phyloP scores from a whole-genome alignment of 2,888 invertebrate genomes.

The Tetragonisca angustula region DNA sequence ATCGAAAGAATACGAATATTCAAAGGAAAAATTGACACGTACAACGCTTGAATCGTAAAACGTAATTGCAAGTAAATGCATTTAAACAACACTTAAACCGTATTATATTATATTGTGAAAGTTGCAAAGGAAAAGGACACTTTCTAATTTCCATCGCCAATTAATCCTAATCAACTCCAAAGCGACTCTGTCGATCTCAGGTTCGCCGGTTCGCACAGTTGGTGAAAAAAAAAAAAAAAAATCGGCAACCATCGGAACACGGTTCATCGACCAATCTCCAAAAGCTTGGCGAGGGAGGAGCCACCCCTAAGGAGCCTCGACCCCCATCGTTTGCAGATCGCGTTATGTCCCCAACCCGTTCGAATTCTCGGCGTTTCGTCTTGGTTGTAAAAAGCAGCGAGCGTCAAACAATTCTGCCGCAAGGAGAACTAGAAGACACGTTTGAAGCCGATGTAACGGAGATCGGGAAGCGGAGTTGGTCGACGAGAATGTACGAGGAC shows the following conservation, averaged over 20 bases:
- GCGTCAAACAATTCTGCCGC: constrained; percentile 18
- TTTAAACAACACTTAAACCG: no score
- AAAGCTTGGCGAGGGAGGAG: neutral
- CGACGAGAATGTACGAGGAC: neutral
- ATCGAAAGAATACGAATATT: no score
- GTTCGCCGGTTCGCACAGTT: no score
- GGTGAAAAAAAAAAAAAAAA: neutral
- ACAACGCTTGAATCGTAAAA: no score
- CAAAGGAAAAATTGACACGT: no score
- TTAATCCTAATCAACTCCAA: no score
- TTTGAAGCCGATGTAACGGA: constrained; percentile 17
- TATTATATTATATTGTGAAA: no score
- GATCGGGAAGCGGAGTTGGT: neutral
- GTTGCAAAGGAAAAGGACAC: no score
- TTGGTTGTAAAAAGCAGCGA: constrained; percentile 13
- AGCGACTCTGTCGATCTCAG: no score
- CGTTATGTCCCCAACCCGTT: neutral
- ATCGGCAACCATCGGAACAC: neutral
- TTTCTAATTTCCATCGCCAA: no score
- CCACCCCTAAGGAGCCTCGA: neutral
- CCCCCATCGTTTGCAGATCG: constrained; percentile 3
- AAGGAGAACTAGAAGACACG: constrained; percentile 10
- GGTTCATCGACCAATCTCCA: neutral
- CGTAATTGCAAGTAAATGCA: no score
- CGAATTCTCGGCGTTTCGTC: neutral